A percentile compares a stretch with the other conserved stretches of the same genome.
phyloP scores from a whole-genome alignment of 2,888 invertebrate genomes.

The Orthonychiurus folsomi region DNA sequence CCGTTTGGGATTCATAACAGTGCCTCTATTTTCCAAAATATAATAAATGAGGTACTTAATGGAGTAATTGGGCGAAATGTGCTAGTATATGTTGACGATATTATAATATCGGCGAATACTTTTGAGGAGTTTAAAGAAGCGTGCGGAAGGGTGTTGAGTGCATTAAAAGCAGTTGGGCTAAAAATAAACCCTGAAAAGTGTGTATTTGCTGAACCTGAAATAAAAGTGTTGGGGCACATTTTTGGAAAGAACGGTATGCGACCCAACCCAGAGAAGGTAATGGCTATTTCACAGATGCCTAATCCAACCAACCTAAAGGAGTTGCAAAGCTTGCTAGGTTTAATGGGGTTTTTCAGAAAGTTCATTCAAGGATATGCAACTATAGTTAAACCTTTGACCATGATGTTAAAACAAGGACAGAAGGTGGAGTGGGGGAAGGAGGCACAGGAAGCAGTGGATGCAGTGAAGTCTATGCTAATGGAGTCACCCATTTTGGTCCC shows the following conservation, averaged over 20 bases:
- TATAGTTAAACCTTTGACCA: background rate
- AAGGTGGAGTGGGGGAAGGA: background rate
- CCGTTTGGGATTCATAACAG: constrained; percentile 12
- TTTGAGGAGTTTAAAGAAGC: background rate
- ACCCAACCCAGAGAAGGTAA: constrained; percentile 7
- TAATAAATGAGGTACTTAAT: background rate
- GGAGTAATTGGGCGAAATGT: background rate
- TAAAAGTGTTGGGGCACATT: constrained; percentile 5
- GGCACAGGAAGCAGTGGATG: background rate
- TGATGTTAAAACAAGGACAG: background rate
- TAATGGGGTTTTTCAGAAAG: background rate
- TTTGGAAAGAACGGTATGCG: background rate
- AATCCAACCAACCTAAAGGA: background rate
- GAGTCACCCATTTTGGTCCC: constrained; percentile 8
- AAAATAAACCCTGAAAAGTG: background rate
- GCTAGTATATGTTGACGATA: background rate
- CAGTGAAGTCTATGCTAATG: background rate
- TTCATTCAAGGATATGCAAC: background rate
- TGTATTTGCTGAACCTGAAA: background rate
- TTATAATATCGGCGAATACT: background rate
- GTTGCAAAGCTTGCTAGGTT: background rate
- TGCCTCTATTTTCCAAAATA: constrained; percentile 6
- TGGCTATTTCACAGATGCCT: background rate
- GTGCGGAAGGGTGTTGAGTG: background rate
- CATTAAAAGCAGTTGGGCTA: background rate